Percentiles rank a stretch among this genome's conserved stretches.
phyloP scores from a whole-genome alignment of 2,888 invertebrate species.

The Epinotia nisella region DNA sequence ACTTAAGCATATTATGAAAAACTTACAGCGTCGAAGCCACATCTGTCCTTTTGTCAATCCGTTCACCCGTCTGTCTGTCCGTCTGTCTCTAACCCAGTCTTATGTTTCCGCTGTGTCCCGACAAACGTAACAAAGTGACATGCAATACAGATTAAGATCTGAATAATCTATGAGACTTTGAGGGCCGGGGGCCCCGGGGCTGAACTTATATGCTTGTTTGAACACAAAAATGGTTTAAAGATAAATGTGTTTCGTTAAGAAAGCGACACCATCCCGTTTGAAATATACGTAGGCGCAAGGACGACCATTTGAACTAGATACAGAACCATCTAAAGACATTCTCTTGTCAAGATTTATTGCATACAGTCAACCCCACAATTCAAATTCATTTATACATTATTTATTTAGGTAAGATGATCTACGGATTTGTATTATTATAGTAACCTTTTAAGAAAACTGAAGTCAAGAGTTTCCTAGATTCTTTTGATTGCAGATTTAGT shows the following conservation, averaged over 20 bases:
- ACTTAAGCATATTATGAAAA: not conserved
- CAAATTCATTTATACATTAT: not conserved
- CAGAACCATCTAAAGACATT: constrained; percentile 1
- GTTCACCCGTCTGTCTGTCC: constrained; percentile 8
- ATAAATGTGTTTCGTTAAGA: constrained; percentile 12
- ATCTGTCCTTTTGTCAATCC: constrained; percentile 22
- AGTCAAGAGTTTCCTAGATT: too few species aligned
- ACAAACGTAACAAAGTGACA: constrained; percentile 1
- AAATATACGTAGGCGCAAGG: constrained; percentile 22
- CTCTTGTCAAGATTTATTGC: constrained; percentile 8
- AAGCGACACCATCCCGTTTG: not conserved
- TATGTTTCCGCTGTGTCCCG: constrained; percentile 18
- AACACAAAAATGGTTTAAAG: constrained; percentile 9
- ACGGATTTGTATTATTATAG: too few species aligned
- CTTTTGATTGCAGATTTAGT: too few species aligned
- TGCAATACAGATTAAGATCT: constrained; percentile 7
- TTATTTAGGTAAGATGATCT: too few species aligned
- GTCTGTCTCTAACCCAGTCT: constrained; percentile 9
- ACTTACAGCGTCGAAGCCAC: constrained; percentile 6
- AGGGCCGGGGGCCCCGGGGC: not conserved
- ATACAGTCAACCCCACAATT: not conserved
- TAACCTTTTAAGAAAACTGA: too few species aligned
- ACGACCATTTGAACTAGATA: constrained; percentile 17
- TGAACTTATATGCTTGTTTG: not conserved
- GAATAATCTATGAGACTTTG: constrained; percentile 9